phyloP scores from a whole-genome alignment of 2,888 invertebrate genomes.

The Spialia ferax region DNA sequence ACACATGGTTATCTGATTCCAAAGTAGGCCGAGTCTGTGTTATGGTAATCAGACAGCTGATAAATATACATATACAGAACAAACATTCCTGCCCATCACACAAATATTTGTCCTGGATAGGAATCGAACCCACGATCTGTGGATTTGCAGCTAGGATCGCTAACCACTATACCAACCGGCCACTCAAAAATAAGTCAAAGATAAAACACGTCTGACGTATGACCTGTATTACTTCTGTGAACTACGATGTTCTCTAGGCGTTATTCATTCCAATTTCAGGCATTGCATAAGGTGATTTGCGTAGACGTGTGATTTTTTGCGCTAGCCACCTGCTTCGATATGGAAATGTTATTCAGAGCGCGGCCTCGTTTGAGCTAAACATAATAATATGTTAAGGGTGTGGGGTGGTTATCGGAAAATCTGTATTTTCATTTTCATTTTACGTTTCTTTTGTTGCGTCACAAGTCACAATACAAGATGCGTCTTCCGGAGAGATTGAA shows the following conservation, averaged over 20 bases:
- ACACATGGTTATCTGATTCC: too few relatives aligned
- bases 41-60: too few relatives aligned
- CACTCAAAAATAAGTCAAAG: too few relatives aligned
- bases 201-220: too few relatives aligned
- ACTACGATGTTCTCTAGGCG: not conserved
- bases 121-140: too few relatives aligned
- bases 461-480: not conserved
- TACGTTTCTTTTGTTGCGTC: not conserved
- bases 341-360: slow-evolving; percentile 11
- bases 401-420: not conserved
- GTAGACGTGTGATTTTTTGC: slow-evolving; percentile 1
- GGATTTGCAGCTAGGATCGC: too few relatives aligned
- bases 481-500: not conserved
- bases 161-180: too few relatives aligned
- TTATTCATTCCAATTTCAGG: not conserved
- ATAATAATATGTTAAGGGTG: not conserved
- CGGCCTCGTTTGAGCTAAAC: not conserved
- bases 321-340: not conserved
- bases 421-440: not conserved
- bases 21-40: too few relatives aligned
- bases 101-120: too few relatives aligned
- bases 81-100: too few relatives aligned
- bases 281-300: not conserved
- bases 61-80: too few relatives aligned
- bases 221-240: too few relatives aligned